Percentiles rank a stretch among this genome's conserved stretches.
phyloP scores from a whole-genome alignment of 1,140 invertebrate species.

The Teleopsis dalmanni region DNA sequence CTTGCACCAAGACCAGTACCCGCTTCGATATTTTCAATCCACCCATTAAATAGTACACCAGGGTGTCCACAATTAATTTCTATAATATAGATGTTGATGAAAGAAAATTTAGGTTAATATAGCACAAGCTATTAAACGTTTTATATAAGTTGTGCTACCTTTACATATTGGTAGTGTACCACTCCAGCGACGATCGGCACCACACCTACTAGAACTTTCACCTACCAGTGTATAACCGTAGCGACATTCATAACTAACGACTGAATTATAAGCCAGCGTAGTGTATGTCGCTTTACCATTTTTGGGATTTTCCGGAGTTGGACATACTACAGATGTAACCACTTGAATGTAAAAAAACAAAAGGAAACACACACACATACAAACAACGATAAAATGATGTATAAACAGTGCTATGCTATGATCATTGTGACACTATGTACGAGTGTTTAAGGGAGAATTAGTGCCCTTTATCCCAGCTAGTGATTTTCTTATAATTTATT shows the following conservation, averaged over 20 bases:
- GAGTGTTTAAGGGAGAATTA: too few species aligned
- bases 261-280: constrained; percentile 87
- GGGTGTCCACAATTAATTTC: constrained; percentile 93
- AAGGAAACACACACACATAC: too few species aligned
- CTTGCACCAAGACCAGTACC: constrained; percentile 84
- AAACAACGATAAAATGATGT: too few species aligned
- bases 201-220: constrained; percentile 76
- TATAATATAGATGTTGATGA: constrained; percentile 33
- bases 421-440: too few species aligned
- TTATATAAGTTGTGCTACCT: too few species aligned
- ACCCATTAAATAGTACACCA: constrained; percentile 86
- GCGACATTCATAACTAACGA: constrained; percentile 88
- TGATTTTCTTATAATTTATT: too few species aligned
- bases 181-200: constrained; percentile 86
- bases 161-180: constrained; percentile 79
- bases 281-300: constrained; percentile 87
- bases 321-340: constrained; percentile 84
- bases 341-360: too few species aligned
- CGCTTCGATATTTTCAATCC: constrained; percentile 85
- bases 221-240: constrained; percentile 87
- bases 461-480: too few species aligned
- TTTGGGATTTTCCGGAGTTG: constrained; percentile 75
- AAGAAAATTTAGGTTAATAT: too few species aligned
- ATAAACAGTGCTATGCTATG: too few species aligned
- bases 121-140: too few species aligned